Evolutionary conservation across 2,888 invertebrate species (phyloP), one percentile per base, ranked within the genome.

Genomic region (Eupithecia tripunctaria): DNA sequence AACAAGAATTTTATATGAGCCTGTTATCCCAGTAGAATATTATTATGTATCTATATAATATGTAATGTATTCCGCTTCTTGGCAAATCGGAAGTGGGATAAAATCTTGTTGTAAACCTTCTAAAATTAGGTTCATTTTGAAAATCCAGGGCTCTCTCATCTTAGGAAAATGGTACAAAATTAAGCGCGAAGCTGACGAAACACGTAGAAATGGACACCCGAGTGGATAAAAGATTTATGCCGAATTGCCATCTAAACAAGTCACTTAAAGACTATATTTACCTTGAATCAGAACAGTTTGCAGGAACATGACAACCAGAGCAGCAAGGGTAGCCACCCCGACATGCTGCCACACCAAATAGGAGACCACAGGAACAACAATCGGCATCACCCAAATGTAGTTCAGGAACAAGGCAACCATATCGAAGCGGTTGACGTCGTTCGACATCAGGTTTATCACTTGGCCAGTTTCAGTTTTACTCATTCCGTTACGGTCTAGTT

Each of bases 381-480:
- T 93, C 0, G 98, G 98, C 91, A 97, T 97, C 70, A 97, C 96
- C 97, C 97, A 97, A 64, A 97, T 88, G 85, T 96, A 97, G 88
- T 97, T 97, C 18, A 97, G 88, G 84, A 96, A 96, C 67, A 96
- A 82, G 27, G 96, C 95, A 29, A 96, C 95, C 88, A 96, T 89
- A 85, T 98, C 98, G 86, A 98, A 97, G 77, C 97, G 95, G 81
- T 96, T 96, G 3, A 98, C 97, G 85, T 98, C 98, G 82, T 98
- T 98, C 0, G 98, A 97, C 91, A 98, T 95, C 72, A 98, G 89
- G 87, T 98, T 98, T 65, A 98, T 96, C 81, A 98, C 96, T 88
- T 97, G 97, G 0, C 98, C 98, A 79, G 97, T 88, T 92, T 95
- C 83, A 86, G 96, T 96, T 86, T 95, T 94, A 67, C 94, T 95